A percentile compares a stretch with the other conserved stretches of the same genome.
These are phyloP conservation scores for Andrena dorsata DNA, from an alignment of 2,888 invertebrate genomes.

Conservation along the genomic window DNA sequence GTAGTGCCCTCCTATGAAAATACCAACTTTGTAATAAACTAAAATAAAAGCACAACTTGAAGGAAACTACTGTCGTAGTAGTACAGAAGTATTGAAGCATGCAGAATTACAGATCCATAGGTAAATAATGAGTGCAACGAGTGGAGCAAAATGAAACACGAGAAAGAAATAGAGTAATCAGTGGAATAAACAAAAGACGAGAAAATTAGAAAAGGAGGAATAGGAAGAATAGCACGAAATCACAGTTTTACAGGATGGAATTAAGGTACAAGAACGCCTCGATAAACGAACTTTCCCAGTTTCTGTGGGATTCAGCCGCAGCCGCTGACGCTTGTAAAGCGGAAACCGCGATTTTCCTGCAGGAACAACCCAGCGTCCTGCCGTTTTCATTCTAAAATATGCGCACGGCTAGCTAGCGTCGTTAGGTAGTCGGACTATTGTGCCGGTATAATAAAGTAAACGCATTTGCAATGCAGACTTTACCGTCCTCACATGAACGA, in stretches of 20 bases:
- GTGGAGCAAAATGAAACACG: not conserved
- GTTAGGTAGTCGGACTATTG: conserved; percentile 71
- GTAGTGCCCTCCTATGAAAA: too few relatives aligned
- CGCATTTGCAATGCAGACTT: conserved; percentile 79
- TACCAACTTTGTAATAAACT: too few relatives aligned
- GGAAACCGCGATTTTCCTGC: conserved; percentile 58
- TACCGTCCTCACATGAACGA: conserved; percentile 35
- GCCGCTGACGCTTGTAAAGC: conserved; percentile 42
- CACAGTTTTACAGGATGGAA: not conserved
- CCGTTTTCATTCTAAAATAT: conserved; percentile 65
- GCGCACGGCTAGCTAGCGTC: conserved; percentile 54
- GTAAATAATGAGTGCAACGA: not conserved
- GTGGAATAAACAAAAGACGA: not conserved
- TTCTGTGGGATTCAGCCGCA: conserved; percentile 50
- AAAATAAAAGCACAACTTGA: too few relatives aligned
- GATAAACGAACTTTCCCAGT: conserved; percentile 56
- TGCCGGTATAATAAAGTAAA: conserved; percentile 77
- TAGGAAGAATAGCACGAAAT: not conserved
- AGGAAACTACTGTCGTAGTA: too few relatives aligned
- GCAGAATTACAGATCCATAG: not conserved
- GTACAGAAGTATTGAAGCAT: not conserved
- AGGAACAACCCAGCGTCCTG: not conserved
- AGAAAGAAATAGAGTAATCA: not conserved
- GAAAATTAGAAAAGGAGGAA: not conserved
- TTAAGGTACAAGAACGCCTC: conserved; percentile 2